phyloP scores from a whole-genome alignment of 2,888 invertebrate species.

The Tillus elongatus region DNA sequence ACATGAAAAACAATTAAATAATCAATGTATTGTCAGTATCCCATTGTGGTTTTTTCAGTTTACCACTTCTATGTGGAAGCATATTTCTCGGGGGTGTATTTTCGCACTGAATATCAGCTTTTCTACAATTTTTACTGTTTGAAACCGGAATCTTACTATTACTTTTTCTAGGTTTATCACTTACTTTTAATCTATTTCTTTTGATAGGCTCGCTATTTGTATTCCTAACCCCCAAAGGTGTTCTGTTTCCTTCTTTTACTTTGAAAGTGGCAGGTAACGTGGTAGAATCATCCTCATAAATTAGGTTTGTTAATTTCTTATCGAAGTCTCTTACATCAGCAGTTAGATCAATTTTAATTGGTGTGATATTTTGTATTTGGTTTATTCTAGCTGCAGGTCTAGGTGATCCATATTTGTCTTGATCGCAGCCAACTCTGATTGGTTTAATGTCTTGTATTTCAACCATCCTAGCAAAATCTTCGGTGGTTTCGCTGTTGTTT shows the following conservation, averaged over 20 bases:
- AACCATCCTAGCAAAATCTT: neutral
- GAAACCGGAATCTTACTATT: slow-evolving; percentile 37
- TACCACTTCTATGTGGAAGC: slow-evolving; percentile 17
- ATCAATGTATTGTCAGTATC: slow-evolving; percentile 37
- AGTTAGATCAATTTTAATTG: slow-evolving; percentile 20
- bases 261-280: slow-evolving; percentile 20
- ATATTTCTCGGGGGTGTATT: slow-evolving; percentile 35
- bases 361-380: slow-evolving; percentile 11
- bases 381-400: slow-evolving; percentile 6
- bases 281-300: slow-evolving; percentile 49
- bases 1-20: slow-evolving; percentile 29
- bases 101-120: slow-evolving; percentile 33
- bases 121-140: slow-evolving; percentile 28
- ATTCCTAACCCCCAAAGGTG: slow-evolving; percentile 32
- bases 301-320: slow-evolving; percentile 45
- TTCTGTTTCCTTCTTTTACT: slow-evolving; percentile 28
- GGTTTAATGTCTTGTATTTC: neutral
- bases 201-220: slow-evolving; percentile 25
- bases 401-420: neutral
- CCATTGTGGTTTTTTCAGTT: slow-evolving; percentile 32
- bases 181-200: slow-evolving; percentile 31
- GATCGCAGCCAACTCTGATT: neutral
- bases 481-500: neutral
- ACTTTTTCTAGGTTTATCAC: slow-evolving; percentile 34
- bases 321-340: slow-evolving; percentile 34